Conservation (phyloP, 64 coral and sea anemone species). For the Stichodactyla helianthus region DNA sequence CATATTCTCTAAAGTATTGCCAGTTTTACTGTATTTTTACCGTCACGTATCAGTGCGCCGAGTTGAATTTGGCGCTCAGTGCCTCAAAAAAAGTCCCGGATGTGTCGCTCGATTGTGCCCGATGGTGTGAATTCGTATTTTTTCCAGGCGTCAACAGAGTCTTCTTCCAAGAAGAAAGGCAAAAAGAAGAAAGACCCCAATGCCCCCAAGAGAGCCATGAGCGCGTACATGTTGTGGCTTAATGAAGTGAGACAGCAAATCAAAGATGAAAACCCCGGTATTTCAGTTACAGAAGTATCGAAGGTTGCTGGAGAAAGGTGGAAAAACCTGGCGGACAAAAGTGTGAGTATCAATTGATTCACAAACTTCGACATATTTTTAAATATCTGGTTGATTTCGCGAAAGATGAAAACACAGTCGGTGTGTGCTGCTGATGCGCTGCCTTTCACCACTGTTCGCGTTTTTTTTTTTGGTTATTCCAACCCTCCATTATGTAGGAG, state of each 20-base stretch:
- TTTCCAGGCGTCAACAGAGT: background rate
- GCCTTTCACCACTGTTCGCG: too few species aligned
- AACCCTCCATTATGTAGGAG: too few species aligned
- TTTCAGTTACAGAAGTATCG: conserved; percentile 79
- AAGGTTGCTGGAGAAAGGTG: conserved; percentile 86
- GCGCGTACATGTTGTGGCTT: conserved; percentile 91
- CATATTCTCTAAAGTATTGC: too few species aligned
- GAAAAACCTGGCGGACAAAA: conserved; percentile 79
- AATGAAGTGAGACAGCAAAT: conserved; percentile 53
- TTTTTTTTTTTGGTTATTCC: too few species aligned
- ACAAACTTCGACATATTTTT: background rate
- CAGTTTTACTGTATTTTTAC: too few species aligned
- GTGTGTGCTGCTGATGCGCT: too few species aligned
- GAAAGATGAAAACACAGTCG: too few species aligned
- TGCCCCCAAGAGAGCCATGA: conserved; percentile 80
- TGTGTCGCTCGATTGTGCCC: too few species aligned
- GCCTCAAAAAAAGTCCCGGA: too few species aligned
- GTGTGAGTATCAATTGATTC: conserved; percentile 46
- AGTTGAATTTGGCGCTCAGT: too few species aligned
- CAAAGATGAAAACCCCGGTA: conserved; percentile 82
- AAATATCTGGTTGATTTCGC: background rate
- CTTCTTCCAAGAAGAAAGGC: conserved; percentile 35
- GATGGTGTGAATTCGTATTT: background rate
- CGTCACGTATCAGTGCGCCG: too few species aligned
- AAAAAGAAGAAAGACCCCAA: conserved; percentile 81